Evolutionary conservation across 2,797 vertebrate species (phyloP).

Genomic region (Enoplosus armatus): DNA sequence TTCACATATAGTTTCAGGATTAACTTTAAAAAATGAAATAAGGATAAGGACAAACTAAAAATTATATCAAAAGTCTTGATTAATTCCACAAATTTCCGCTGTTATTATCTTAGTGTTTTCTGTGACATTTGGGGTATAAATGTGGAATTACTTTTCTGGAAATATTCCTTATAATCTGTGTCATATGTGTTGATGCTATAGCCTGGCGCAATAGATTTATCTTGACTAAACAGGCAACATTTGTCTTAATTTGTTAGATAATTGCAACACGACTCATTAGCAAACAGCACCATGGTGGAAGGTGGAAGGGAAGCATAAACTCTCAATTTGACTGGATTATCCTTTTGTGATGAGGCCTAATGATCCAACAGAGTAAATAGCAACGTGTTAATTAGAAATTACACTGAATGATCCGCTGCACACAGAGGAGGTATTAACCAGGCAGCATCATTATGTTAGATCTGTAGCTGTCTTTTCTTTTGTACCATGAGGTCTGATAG

Average conservation of each 20-base stretch:
- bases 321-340: slow-evolving; percentile 87
- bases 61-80: not conserved
- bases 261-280: slow-evolving; percentile 76
- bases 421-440: slow-evolving; percentile 78
- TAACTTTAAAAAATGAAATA: not conserved
- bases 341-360: slow-evolving; percentile 85
- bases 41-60: not conserved
- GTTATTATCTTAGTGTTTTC: not conserved
- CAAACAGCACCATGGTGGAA: slow-evolving; percentile 73
- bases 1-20: not conserved
- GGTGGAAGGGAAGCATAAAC: slow-evolving; percentile 82
- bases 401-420: slow-evolving; percentile 82
- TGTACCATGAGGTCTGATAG: slow-evolving; percentile 38
- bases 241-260: slow-evolving; percentile 77
- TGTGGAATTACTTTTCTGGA: slow-evolving; percentile 2
- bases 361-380: slow-evolving; percentile 88
- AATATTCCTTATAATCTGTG: slow-evolving; percentile 9
- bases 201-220: slow-evolving; percentile 43
- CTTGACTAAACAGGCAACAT: slow-evolving; percentile 75
- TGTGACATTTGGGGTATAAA: not conserved
- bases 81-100: not conserved
- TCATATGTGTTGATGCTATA: slow-evolving; percentile 5
- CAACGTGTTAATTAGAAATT: slow-evolving; percentile 89
- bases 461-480: slow-evolving; percentile 40
- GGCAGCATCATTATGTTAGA: slow-evolving; percentile 63